Evolutionary conservation across 2,888 invertebrate genomes (phyloP), one percentile per base, ranked within the genome.

Genomic region (Phragmatobia fuliginosa): DNA sequence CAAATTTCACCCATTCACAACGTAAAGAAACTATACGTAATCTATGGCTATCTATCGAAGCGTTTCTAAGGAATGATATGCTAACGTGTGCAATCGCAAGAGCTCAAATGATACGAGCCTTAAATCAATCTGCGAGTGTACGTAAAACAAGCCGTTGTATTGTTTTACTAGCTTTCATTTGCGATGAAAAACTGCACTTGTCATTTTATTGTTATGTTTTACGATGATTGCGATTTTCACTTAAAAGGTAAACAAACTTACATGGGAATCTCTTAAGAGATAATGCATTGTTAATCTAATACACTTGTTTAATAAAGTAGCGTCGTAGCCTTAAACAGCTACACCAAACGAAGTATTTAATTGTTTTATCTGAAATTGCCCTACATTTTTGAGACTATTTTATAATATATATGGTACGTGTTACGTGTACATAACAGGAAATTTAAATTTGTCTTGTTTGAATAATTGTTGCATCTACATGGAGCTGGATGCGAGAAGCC

Each of bases 131-230:
- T 87, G 87, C 85, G 87, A 88, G 83, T 75, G 80, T 83, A 85
- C 85, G 81, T 85, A 83, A 83, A 85, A 82, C 82, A 81, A 87
- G 83, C 87, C 82, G 90, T 90, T 89, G 86, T 87, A 88, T 88
- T 85, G 88, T 88, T 88, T 89, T 86, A 85, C 85, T 80, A 79
- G 88, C 91, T 92, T 91, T 92, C 91, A 77, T 88, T 90, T 90
- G 81, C 83, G 81, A 87, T 85, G 88, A 90, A 91, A 90, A 91
- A 89, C 84, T 70, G 68, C 63, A 79, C 76, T 76, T 80, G 85
- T 85, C 83, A 85, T 87, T 91, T 88, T 87, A 88, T 89, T 86
- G 87, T 88, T 81, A 83, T 75, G 72, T 82, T 80, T 78, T 81
- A 84, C 75, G 83, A 80, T 78, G 74, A 78, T 80, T 74, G 73